Percentiles rank a stretch among this genome's conserved stretches.
Conservation (phyloP, 2,113 vertebrate species). For the Sclerurus mexicanus region DNA sequence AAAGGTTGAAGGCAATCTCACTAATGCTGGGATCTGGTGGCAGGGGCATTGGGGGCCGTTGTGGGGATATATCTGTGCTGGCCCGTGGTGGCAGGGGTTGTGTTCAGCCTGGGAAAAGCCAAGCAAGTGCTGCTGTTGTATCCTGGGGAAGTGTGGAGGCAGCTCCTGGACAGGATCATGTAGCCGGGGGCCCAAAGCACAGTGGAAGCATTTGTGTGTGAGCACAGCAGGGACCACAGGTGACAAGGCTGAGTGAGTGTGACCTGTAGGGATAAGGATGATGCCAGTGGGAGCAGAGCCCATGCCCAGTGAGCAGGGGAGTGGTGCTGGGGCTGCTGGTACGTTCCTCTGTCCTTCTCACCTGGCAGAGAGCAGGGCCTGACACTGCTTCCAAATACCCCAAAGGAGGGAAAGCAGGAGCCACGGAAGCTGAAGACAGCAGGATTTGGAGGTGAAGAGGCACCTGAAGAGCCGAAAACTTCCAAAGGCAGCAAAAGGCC, state of each 20-base stretch:
- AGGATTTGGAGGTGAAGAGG: not conserved
- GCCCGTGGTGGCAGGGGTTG: not conserved
- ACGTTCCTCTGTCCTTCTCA: not conserved
- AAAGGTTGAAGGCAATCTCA: not conserved
- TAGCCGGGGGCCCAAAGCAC: not conserved
- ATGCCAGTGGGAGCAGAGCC: not conserved
- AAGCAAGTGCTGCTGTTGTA: not conserved
- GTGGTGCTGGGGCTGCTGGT: not conserved
- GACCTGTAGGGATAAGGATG: not conserved
- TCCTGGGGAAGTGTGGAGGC: fast-evolving
- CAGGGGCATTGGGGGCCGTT: not conserved
- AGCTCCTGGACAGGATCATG: not conserved
- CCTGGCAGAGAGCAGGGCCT: not conserved
- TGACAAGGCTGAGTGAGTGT: not conserved
- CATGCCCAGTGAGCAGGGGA: fast-evolving
- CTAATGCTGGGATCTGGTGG: not conserved
- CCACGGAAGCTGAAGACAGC: not conserved
- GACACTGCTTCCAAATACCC: not conserved
- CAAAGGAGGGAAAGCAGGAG: not conserved
- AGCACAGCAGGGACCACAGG: fast-evolving
- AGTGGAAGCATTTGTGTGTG: not conserved
- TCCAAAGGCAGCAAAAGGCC: not conserved
- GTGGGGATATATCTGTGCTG: not conserved
- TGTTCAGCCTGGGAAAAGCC: not conserved
- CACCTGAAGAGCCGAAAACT: not conserved